phyloP scores from a whole-genome alignment of 2,888 invertebrate species.

The Catocala fraxini region DNA sequence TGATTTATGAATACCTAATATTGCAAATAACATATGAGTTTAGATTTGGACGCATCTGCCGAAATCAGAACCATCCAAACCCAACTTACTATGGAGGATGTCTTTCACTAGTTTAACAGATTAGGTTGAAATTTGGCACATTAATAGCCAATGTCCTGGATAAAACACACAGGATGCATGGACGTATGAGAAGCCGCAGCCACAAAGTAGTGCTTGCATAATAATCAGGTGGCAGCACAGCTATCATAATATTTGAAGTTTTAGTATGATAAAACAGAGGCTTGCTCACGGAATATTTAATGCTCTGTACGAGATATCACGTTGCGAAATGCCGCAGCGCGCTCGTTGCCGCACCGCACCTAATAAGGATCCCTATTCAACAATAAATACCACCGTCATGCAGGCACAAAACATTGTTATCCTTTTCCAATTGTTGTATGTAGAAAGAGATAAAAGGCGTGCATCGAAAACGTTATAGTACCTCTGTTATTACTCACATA shows the following conservation, averaged over 20 bases:
- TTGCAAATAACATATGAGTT: too few relatives aligned
- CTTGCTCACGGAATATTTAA: conserved; percentile 27
- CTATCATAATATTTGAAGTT: conserved; percentile 12
- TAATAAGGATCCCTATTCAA: conserved; percentile 63
- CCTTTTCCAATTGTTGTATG: conserved; percentile 30
- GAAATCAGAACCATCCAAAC: too few relatives aligned
- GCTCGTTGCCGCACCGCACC: conserved; percentile 51
- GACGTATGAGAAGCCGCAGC: not conserved
- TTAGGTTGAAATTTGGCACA: too few relatives aligned
- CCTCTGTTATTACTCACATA: conserved; percentile 46
- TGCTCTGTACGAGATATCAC: conserved; percentile 27
- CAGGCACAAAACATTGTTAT: conserved; percentile 38
- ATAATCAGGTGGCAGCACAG: not conserved
- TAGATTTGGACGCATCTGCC: too few relatives aligned
- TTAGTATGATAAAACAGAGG: conserved; percentile 12
- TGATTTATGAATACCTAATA: too few relatives aligned
- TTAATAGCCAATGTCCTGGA: too few relatives aligned
- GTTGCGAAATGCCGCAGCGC: conserved; percentile 52
- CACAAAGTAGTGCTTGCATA: not conserved
- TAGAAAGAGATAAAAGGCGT: conserved; percentile 34
- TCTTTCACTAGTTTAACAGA: too few relatives aligned
- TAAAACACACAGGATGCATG: too few relatives aligned
- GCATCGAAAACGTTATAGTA: conserved; percentile 47
- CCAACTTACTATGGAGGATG: too few relatives aligned
- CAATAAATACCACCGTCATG: conserved; percentile 46